Evolutionary conservation across 2,797 vertebrate species (phyloP), one percentile per base, ranked within the genome.

Genomic region (Myotis findleyi): DNA sequence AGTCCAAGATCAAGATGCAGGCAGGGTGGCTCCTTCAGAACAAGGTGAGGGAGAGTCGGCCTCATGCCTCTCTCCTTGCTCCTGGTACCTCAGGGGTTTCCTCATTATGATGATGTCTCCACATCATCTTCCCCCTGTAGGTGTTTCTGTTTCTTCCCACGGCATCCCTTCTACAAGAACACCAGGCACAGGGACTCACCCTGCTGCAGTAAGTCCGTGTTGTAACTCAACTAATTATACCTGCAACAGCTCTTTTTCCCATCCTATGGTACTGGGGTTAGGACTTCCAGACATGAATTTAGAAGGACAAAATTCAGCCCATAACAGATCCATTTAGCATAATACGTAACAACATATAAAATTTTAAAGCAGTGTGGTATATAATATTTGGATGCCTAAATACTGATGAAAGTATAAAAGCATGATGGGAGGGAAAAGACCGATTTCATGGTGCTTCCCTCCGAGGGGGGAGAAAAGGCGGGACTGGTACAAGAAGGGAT

Each of bases 1-100:
- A 72, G 10, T 36, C 44, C 1, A 21, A 71, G 72, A 87, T 47
- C 36, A 36, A 72, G 81, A 38, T 5, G 16, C 3, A 36, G 5
- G 73, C 16, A 72, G 71, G 4, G 7, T 6, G 10, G 21, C 76
- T 94, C 41, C 72, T 11, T 49, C n/a, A 5, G 25, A 59, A 25
- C 0, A 18, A 25, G 11, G 11, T 1, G 38, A n/a, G 27, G 18
- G 12, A 23, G 49, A 12, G 25, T 25, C 20, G 21, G 0, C 18
- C n/a, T 6, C 4, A 4, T 27, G 33, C 62, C 36, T 44, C 33
- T 44, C 21, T 76, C 55, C 44, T 14, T 18, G 47, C 0, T 47
- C 41, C 66, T 53, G 73, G 75, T 7, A 20, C 44, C 17, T 23
- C 6, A 8, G 75, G 17, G 3, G 4, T 51, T 62, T 9, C 76